Percentiles rank a stretch among this genome's conserved stretches.
Conservation (phyloP, 2,797 vertebrate genomes). For the Crypturellus tataupa region DNA sequence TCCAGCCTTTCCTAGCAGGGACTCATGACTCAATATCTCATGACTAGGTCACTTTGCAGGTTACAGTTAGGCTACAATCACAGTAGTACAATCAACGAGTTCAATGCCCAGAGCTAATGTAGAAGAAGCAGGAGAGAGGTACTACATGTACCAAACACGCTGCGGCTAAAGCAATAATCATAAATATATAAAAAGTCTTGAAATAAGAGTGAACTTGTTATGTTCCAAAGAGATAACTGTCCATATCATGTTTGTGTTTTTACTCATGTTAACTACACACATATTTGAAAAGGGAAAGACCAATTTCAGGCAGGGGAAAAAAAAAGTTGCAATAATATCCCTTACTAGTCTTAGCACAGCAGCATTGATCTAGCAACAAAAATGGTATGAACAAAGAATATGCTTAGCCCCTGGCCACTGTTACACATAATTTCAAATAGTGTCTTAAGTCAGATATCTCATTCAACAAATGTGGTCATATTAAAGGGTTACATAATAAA, state of each 20-base stretch:
- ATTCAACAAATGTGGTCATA: not conserved
- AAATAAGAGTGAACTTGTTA: not conserved
- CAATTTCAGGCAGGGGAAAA: not conserved
- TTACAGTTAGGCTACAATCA: not conserved
- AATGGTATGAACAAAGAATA: not conserved
- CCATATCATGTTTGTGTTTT: not conserved
- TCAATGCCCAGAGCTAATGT: not conserved
- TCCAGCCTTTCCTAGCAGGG: not conserved
- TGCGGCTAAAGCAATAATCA: not conserved
- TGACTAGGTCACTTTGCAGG: not conserved
- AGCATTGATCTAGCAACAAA: not conserved
- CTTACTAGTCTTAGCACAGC: not conserved
- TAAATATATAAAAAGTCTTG: not conserved
- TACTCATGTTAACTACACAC: not conserved
- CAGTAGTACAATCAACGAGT: not conserved
- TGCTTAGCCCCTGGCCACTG: not conserved
- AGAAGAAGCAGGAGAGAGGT: rapidly evolving
- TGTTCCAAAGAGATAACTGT: not conserved
- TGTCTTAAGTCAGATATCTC: not conserved
- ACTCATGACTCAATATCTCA: not conserved
- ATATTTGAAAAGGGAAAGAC: not conserved
- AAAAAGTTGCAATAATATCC: no score
- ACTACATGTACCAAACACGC: not conserved
- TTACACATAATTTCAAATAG: not conserved
- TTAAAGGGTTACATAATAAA: not conserved